These are phyloP conservation scores for Chironomus riparius DNA, from an alignment of 2,888 invertebrate species.

Conservation along the genomic window DNA sequence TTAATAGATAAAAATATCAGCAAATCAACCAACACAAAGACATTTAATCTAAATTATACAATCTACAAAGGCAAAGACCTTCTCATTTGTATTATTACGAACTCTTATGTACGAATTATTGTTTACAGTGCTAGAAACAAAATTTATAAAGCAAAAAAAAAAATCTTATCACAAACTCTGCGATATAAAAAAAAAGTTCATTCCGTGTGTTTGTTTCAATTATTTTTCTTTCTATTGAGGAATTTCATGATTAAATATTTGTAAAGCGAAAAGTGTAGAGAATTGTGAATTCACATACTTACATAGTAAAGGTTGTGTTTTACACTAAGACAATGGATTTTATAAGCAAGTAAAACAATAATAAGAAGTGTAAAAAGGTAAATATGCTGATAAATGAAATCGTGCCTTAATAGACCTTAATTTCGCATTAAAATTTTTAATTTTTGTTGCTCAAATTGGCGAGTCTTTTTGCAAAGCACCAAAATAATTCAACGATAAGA, in stretches of 20 bases:
- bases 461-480: not conserved
- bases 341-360: not conserved
- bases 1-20: too few species aligned
- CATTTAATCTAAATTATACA: too few species aligned
- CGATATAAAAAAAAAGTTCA: not conserved
- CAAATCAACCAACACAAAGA: too few species aligned
- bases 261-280: slow-evolving; percentile 10
- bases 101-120: not conserved
- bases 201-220: not conserved
- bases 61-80: not conserved
- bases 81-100: not conserved
- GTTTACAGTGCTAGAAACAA: not conserved
- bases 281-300: not conserved
- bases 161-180: not conserved
- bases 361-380: not conserved
- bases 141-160: not conserved
- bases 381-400: slow-evolving; percentile 2
- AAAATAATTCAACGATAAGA: not conserved
- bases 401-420: slow-evolving; percentile 6
- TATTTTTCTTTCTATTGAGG: not conserved
- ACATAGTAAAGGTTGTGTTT: too few species aligned
- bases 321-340: not conserved
- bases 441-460: not conserved
- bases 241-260: slow-evolving; percentile 27
- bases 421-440: not conserved